These are phyloP conservation scores for Hylia prasina DNA, from an alignment of 2,113 vertebrate genomes.

Conservation along the genomic window DNA sequence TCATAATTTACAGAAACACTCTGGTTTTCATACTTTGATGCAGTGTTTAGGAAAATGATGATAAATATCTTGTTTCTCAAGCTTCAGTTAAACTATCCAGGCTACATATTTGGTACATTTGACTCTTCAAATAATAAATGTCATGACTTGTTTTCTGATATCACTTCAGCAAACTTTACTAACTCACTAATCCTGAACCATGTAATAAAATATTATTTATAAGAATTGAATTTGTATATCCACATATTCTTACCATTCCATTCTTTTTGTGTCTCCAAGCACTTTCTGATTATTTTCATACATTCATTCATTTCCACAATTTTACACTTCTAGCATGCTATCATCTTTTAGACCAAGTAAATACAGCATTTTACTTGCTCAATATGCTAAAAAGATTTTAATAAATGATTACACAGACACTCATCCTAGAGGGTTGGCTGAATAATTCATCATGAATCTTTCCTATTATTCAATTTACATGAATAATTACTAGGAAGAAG, in stretches of 20 bases:
- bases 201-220: not conserved
- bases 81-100: not conserved
- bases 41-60: not conserved
- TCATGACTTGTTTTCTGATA: not conserved
- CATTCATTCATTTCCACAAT: not conserved
- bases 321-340: not conserved
- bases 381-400: constrained; percentile 1
- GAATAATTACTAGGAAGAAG: constrained; percentile 10
- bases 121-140: not conserved
- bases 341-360: not conserved
- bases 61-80: not conserved
- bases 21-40: not conserved
- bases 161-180: not conserved
- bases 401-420: not conserved
- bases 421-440: not conserved
- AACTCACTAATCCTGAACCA: not conserved
- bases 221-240: not conserved
- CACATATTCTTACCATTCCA: not conserved
- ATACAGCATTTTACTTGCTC: not conserved
- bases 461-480: constrained; percentile 29
- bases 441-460: constrained; percentile 21
- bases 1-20: not conserved
- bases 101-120: not conserved
- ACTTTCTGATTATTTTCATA: not conserved
- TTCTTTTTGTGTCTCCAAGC: not conserved